phyloP scores from a whole-genome alignment of 2,113 vertebrate species.

The Brachyhypopomus gauderio region DNA sequence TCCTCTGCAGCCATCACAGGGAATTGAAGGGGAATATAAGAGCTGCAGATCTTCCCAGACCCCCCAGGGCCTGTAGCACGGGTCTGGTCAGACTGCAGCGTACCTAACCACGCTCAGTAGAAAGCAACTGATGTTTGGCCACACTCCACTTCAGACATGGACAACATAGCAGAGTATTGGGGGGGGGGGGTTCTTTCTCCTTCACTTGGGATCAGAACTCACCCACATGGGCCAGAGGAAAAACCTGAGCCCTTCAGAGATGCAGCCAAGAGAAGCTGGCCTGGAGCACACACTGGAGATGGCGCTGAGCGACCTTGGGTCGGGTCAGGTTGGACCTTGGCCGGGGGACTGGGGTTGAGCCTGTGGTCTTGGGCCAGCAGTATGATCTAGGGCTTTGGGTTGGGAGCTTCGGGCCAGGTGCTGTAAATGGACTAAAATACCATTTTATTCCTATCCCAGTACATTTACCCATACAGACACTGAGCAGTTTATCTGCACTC shows the following conservation, averaged over 20 bases:
- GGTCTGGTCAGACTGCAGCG: slow-evolving; percentile 27
- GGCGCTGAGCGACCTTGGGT: neutral
- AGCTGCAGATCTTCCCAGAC: slow-evolving; percentile 24
- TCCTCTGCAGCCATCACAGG: slow-evolving; percentile 39
- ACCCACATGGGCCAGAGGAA: slow-evolving; percentile 18
- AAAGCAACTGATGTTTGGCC: slow-evolving; percentile 40
- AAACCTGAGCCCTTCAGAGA: slow-evolving; percentile 22
- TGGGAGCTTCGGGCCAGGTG: neutral
- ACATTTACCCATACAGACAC: no score
- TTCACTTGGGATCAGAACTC: slow-evolving; percentile 32
- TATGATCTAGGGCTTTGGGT: neutral
- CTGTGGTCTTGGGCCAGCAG: neutral
- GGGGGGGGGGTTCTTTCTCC: slow-evolving; percentile 35
- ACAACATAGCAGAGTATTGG: neutral
- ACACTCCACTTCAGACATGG: slow-evolving; percentile 14
- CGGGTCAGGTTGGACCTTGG: no score
- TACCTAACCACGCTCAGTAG: slow-evolving; percentile 38
- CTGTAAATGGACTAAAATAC: neutral
- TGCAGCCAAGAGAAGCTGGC: slow-evolving; percentile 39
- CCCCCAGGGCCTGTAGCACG: slow-evolving; percentile 24
- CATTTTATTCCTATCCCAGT: neutral
- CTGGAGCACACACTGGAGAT: slow-evolving; percentile 5
- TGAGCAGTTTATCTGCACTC: neutral
- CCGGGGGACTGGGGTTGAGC: neutral
- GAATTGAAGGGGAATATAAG: slow-evolving; percentile 65